Evolutionary conservation across 2,888 invertebrate species (phyloP), one percentile per base, ranked within the genome.

Genomic region (Pammene aurita): DNA sequence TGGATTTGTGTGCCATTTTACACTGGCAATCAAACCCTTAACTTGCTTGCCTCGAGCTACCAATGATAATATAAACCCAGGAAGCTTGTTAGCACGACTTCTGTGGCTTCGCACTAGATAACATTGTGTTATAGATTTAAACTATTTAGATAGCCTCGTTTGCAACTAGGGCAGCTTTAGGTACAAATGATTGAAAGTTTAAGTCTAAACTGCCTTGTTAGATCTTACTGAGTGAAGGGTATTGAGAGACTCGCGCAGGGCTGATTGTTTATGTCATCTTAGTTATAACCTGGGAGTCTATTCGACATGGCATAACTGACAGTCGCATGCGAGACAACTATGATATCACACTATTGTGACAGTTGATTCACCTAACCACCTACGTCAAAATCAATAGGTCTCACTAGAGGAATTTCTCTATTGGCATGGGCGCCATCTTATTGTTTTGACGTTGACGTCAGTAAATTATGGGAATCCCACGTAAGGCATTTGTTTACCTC

Each of bases 1-100:
- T 7, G 16, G 16, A 10, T 16, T 50, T 50, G 18, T 11, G 11
- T 50, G 11, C 6, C 18, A 50, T 7, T 1, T 50, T 26, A 26
- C 26, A 50, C 0, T 50, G 26, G 50, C 7, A 11, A 5, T 18
- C 13, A 26, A 34, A n/a, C n/a, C n/a, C n/a, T n/a, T 2, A 34
- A 9, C 34, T 54, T 34, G 9, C 2, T 7, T 2, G 1, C 5
- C 34, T 10, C 0, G 4, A 34, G 52, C 1, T 54, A 11, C 34
- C 13, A 54, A 34, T 34, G 34, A 34, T 10, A n/a, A 54, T 54
- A 54, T 6, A n/a, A 34, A 13, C 7, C n/a, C 77, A 78, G 83
- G 81, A 79, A 84, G 85, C 89, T 89, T 87, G 90, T 90, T 89
- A 89, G 86, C 79, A 78, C 77, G 84, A 87, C 85, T 89, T 87